Conservation (phyloP, 2,113 vertebrate genomes). For the Calidris pugnax region DNA sequence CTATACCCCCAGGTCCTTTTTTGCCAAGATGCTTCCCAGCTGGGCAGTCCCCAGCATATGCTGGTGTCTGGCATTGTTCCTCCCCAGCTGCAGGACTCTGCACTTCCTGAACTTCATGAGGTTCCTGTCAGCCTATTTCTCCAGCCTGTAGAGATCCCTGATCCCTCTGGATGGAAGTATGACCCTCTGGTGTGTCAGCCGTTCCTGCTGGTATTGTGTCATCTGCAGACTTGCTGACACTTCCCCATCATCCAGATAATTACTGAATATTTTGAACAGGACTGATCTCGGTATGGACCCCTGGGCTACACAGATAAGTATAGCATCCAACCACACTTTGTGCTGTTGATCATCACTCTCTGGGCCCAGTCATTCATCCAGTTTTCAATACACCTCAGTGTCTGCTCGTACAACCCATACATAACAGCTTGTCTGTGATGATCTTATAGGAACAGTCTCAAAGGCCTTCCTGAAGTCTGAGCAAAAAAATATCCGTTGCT, state of each 20-base stretch:
- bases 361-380: not conserved
- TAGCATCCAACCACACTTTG: not conserved
- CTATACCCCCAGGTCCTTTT: no score
- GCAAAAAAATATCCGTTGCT: rapidly evolving
- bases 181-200: not conserved
- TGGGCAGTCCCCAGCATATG: rapidly evolving
- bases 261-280: not conserved
- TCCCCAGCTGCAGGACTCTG: not conserved
- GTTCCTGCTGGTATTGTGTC: not conserved
- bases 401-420: not conserved
- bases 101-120: not conserved
- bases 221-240: not conserved
- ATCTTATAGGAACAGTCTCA: not conserved
- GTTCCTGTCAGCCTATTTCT: not conserved
- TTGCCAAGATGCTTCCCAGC: not conserved
- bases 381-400: not conserved
- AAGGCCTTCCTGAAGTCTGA: not conserved
- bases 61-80: no score
- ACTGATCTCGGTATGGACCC: not conserved
- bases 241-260: not conserved
- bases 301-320: not conserved
- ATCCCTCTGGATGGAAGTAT: not conserved
- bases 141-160: not conserved
- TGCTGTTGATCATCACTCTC: not conserved
- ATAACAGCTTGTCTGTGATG: not conserved